Base-by-base conservation (phyloP, 2,113 vertebrate species). In the Gallinago undulata region DNA sequence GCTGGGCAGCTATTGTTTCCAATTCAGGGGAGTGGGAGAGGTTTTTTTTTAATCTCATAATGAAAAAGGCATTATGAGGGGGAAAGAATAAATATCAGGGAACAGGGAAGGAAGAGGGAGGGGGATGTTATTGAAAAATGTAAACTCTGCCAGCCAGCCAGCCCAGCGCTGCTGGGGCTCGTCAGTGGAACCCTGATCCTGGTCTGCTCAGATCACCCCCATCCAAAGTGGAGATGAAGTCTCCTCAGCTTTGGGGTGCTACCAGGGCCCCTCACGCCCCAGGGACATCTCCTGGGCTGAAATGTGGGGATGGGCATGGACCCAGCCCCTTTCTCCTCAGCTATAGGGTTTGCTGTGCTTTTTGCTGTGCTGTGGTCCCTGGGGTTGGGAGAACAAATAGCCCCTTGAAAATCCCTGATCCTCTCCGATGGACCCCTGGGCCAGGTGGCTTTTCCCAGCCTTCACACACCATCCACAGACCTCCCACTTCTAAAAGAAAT, bases 341-440 rank as follows among this genome's bases (percentile, higher is more conserved):
- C 74, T 53, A 10, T 4, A 37, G 37, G 13, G 6, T 53, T 51
- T 53, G 37, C 68, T 45, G 35, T 11, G 27, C 23, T 51, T 24
- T 50, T 56, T 45, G 41, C 21, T 41, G 7, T n/a, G 35, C 30
- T 59, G 27, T 33, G 22, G 35, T 60, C 39, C 80, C n/a, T 55
- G 48, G 28, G 25, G 9, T 5, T 21, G 56, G 39, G 30, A 60
- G 33, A 19, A 70, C 5, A 55, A 19, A 67, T 41, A 11, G 18
- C 28, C 30, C 13, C 68, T 33, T 13, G 39, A 17, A 27, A 45
- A 55, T 41, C 68, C 47, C 62, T 4, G 7, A 55, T 47, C 48
- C 2, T 6, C 60, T 81, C 48, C 0, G 0, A 10, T 0, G 5
- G 67, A 72, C 59, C 63, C 62, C 92, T 57, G 0, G 0, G 48